phyloP scores from a whole-genome alignment of 2,113 vertebrate species.

The Phylloscopus whistleri region DNA sequence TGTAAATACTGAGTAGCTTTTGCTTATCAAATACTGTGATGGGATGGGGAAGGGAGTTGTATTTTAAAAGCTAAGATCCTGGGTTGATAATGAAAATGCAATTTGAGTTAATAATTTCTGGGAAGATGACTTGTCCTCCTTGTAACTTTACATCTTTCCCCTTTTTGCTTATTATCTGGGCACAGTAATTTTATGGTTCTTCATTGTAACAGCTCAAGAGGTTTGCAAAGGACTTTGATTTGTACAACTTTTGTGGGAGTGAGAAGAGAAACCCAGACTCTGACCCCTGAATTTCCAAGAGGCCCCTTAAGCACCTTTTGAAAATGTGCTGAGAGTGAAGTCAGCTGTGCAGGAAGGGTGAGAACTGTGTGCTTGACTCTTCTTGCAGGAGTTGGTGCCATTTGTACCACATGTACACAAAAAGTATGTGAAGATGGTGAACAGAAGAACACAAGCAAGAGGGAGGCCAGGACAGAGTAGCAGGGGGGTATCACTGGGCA shows the following conservation, averaged over 20 bases:
- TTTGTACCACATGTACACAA: background rate
- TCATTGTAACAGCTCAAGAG: background rate
- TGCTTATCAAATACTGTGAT: background rate
- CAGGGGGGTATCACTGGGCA: background rate
- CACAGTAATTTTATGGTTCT: background rate
- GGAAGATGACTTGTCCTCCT: background rate
- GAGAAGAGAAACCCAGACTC: background rate
- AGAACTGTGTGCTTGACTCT: background rate
- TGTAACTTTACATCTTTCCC: background rate
- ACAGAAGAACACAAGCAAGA: background rate
- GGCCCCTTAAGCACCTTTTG: background rate
- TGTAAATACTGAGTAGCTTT: background rate
- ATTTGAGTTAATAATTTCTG: background rate
- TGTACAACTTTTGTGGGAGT: background rate
- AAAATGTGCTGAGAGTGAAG: background rate
- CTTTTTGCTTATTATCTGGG: background rate
- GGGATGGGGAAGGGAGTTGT: background rate
- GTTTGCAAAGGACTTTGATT: background rate
- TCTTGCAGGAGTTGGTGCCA: background rate
- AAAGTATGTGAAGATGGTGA: background rate
- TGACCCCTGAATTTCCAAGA: background rate
- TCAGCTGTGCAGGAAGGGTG: background rate
- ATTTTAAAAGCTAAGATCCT: background rate
- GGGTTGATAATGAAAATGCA: background rate
- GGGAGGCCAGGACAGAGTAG: background rate